Evolutionary conservation across 2,113 vertebrate species (phyloP).

Genomic region (Emberiza fucata): DNA sequence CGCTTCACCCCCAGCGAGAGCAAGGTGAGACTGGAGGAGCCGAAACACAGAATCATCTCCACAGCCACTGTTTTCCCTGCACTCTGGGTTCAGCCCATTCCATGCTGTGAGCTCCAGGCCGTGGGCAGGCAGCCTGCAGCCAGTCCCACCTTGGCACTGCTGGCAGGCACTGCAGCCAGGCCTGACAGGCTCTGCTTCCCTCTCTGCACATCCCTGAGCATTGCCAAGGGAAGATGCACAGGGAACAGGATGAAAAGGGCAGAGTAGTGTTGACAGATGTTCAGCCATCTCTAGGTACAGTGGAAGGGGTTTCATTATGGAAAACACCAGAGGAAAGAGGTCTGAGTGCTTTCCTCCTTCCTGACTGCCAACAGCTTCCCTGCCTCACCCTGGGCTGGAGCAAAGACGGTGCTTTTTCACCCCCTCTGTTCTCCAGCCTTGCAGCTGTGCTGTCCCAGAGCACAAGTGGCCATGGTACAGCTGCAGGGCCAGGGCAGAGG

Average conservation of each 20-base stretch:
- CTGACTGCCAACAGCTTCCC: background rate
- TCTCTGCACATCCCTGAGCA: background rate
- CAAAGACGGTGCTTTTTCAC: no score
- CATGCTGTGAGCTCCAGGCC: background rate
- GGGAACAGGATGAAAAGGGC: background rate
- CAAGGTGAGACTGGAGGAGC: slow-evolving; percentile 74
- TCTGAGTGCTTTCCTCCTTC: background rate
- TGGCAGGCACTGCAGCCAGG: background rate
- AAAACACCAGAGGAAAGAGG: background rate
- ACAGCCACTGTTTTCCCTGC: background rate
- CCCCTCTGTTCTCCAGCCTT: no score
- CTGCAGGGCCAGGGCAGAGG: no score
- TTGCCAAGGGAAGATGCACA: background rate
- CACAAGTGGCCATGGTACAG: no score
- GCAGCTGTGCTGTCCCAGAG: no score
- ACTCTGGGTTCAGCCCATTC: background rate
- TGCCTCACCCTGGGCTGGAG: background rate
- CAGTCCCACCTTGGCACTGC: background rate
- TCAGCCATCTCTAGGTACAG: background rate
- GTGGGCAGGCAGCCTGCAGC: background rate
- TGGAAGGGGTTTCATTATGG: background rate
- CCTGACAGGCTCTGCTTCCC: background rate
- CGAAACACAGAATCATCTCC: background rate
- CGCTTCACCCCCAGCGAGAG: slow-evolving; percentile 81
- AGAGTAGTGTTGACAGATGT: background rate